Conservation (phyloP, 1,140 invertebrate genomes). For the Tetranychus urticae region DNA sequence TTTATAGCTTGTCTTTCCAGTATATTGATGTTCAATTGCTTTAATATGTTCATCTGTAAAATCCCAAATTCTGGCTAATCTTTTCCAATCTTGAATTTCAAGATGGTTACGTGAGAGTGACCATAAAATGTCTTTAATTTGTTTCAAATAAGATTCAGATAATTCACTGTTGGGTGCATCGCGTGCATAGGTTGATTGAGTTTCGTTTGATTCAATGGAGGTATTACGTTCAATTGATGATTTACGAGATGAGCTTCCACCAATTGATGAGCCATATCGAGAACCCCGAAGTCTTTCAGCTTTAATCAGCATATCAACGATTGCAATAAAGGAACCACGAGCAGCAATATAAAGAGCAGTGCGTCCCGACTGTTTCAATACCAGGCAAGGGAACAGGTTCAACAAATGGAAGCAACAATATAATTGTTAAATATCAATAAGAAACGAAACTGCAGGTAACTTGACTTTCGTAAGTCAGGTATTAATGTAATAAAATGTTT, state of each 20-base stretch:
- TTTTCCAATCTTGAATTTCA: slow-evolving; percentile 39
- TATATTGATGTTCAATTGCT: slow-evolving; percentile 49
- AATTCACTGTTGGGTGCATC: background rate
- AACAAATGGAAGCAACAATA: background rate
- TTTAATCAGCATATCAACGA: slow-evolving; percentile 57
- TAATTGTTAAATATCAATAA: too few relatives aligned
- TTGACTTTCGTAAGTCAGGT: background rate
- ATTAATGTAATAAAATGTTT: too few relatives aligned
- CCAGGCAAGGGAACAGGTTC: background rate
- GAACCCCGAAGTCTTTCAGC: slow-evolving; percentile 23
- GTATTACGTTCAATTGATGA: background rate
- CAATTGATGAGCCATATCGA: background rate
- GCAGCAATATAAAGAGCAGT: slow-evolving; percentile 44
- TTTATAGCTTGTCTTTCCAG: slow-evolving; percentile 45
- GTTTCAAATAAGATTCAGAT: slow-evolving; percentile 11
- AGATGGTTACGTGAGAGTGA: slow-evolving; percentile 40
- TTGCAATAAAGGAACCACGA: slow-evolving; percentile 52
- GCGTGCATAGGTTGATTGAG: background rate
- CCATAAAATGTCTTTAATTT: slow-evolving; percentile 31
- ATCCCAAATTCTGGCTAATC: slow-evolving; percentile 38
- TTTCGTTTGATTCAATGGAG: background rate
- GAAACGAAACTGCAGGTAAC: too few relatives aligned
- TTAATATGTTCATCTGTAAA: slow-evolving; percentile 44
- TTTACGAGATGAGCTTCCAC: background rate
- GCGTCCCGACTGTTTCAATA: slow-evolving; percentile 27